Evolutionary conservation across 2,113 vertebrate genomes (phyloP).

Genomic region (Onychorhynchus coronatus): DNA sequence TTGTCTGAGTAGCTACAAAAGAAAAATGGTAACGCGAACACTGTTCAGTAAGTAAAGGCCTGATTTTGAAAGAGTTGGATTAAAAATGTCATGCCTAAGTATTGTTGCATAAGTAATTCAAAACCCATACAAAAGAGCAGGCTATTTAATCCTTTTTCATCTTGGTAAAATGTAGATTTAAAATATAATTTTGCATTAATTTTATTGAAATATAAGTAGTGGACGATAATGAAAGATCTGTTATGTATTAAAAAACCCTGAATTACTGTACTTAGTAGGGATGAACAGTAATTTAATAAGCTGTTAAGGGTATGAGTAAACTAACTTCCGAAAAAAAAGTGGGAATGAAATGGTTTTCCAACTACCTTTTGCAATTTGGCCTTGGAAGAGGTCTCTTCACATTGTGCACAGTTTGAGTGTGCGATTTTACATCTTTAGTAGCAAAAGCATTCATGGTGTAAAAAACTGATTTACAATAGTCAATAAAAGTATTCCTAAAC

Average conservation of each 20-base stretch:
- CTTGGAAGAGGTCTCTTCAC: background rate
- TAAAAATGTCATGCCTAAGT: background rate
- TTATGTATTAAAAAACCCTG: background rate
- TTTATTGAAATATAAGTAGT: background rate
- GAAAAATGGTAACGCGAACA: background rate
- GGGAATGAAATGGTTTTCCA: background rate
- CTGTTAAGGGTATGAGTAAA: background rate
- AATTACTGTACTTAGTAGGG: background rate
- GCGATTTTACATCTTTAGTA: background rate
- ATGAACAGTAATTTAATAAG: background rate
- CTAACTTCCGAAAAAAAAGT: background rate
- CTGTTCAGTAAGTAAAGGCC: background rate
- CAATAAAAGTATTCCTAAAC: background rate
- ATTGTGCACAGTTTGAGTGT: background rate
- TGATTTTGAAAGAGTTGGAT: background rate
- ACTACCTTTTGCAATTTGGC: background rate
- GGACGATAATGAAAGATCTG: background rate
- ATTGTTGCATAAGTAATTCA: background rate
- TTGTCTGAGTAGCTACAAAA: background rate
- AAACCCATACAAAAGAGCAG: background rate
- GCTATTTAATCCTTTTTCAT: background rate
- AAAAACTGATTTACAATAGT: background rate
- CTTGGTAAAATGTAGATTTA: background rate
- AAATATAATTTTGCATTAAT: background rate
- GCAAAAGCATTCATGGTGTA: background rate